Evolutionary conservation across 2,797 vertebrate genomes (phyloP).

Genomic region (Scomberomorus guttatus): DNA sequence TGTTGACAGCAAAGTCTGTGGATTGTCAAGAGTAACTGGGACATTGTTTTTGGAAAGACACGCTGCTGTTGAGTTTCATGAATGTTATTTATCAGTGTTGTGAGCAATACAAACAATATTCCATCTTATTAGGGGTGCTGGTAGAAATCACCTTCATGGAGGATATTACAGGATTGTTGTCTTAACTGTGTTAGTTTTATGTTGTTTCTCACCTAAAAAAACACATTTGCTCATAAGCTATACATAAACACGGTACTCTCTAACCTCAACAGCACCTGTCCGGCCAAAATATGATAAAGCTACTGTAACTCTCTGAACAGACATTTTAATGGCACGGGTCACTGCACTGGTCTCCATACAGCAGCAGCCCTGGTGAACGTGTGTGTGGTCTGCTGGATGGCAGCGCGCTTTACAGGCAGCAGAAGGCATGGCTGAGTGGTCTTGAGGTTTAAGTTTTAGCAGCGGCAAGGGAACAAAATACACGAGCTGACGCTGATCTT

Average conservation of each 20-base stretch:
- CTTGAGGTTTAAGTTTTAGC: conserved; percentile 42
- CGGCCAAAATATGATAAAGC: conserved; percentile 37
- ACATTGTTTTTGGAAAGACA: conserved; percentile 26
- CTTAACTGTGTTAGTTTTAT: not conserved
- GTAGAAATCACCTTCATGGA: not conserved
- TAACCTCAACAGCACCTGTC: conserved; percentile 54
- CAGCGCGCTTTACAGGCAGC: conserved; percentile 62
- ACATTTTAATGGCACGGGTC: conserved; percentile 69
- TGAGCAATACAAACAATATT: conserved; percentile 17
- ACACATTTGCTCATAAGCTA: not conserved
- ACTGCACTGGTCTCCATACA: conserved; percentile 57
- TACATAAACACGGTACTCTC: not conserved
- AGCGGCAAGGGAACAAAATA: conserved; percentile 17
- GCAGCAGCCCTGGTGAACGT: conserved; percentile 36
- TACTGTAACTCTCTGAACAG: conserved; percentile 54
- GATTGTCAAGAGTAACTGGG: conserved; percentile 31
- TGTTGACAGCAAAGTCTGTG: conserved; percentile 20
- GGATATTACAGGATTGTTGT: not conserved
- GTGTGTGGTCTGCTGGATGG: conserved; percentile 73
- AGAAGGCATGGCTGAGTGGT: conserved; percentile 52
- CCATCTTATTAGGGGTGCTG: not conserved
- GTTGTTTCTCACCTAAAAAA: not conserved
- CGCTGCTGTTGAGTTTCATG: conserved; percentile 11
- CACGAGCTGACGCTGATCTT: conserved; percentile 25
- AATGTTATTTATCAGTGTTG: conserved; percentile 38